phyloP scores from a whole-genome alignment of 2,797 vertebrate genomes.

The Poeciliopsis presidionis region DNA sequence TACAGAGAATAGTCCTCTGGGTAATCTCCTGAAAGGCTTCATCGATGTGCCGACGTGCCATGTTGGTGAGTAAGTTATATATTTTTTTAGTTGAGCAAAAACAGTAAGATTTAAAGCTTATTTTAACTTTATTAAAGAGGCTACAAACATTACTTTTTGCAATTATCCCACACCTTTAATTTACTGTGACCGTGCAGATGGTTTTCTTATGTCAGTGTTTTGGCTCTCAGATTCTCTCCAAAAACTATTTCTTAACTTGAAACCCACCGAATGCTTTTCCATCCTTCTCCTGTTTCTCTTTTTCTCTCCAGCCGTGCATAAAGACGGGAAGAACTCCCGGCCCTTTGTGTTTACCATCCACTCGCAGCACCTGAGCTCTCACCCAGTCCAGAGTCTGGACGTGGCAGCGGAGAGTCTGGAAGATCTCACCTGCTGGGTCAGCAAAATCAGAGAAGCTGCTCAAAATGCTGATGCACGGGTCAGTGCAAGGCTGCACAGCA shows the following conservation, averaged over 20 bases:
- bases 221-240: not conserved
- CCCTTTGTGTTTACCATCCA: slow-evolving; percentile 87
- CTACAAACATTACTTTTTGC: not conserved
- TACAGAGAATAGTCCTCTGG: slow-evolving; percentile 95
- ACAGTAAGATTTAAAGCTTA: not conserved
- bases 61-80: slow-evolving; percentile 84
- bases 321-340: slow-evolving; percentile 91
- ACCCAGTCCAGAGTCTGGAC: slow-evolving; percentile 83
- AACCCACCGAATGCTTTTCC: not conserved
- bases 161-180: not conserved
- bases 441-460: slow-evolving; percentile 92
- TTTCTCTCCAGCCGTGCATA: slow-evolving; percentile 82
- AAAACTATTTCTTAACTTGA: not conserved
- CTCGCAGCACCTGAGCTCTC: slow-evolving; percentile 86
- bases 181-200: not conserved
- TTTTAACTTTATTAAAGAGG: not conserved
- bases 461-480: slow-evolving; percentile 95
- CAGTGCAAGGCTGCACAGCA: slow-evolving; percentile 7
- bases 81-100: not conserved
- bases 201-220: not conserved
- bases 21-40: slow-evolving; percentile 91
- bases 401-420: slow-evolving; percentile 89
- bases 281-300: not conserved
- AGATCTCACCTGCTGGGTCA: slow-evolving; percentile 91
- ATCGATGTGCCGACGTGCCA: slow-evolving; percentile 94